phyloP scores from a whole-genome alignment of 2,113 vertebrate species.

The Syrmaticus mikado region DNA sequence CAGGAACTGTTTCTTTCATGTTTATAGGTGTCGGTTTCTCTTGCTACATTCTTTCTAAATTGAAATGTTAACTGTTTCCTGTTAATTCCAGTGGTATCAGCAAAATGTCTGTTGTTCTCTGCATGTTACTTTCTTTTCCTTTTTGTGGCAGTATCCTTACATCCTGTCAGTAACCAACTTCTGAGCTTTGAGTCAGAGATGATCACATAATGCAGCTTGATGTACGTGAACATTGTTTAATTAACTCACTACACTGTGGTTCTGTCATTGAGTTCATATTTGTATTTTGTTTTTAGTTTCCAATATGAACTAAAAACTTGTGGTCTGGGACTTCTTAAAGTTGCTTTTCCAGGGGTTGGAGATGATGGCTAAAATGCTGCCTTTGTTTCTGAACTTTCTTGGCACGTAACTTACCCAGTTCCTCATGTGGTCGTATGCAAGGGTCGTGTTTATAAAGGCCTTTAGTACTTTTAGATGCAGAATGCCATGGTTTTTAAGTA shows the following conservation, averaged over 20 bases:
- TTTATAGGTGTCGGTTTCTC: not conserved
- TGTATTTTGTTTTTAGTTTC: not conserved
- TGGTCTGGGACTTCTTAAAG: not conserved
- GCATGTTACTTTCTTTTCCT: not conserved
- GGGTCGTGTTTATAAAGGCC: not conserved
- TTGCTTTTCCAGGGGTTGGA: not conserved
- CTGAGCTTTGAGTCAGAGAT: not conserved
- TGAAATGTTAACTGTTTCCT: not conserved
- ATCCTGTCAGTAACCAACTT: not conserved
- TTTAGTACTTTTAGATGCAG: not conserved
- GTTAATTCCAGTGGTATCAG: not conserved
- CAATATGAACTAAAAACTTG: accelerated
- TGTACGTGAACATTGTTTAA: not conserved
- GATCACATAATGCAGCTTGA: not conserved
- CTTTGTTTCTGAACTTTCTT: not conserved
- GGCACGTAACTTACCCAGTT: not conserved
- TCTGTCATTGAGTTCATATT: not conserved
- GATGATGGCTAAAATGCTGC: not conserved
- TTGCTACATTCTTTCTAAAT: not conserved
- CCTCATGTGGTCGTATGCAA: not conserved
- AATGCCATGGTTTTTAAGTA: not conserved
- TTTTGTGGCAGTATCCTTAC: accelerated
- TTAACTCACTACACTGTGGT: not conserved
- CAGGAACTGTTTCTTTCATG: not conserved
- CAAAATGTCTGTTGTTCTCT: not conserved